Base-by-base conservation (phyloP, 2,113 vertebrate species). In the Haplochromis burtoni region DNA sequence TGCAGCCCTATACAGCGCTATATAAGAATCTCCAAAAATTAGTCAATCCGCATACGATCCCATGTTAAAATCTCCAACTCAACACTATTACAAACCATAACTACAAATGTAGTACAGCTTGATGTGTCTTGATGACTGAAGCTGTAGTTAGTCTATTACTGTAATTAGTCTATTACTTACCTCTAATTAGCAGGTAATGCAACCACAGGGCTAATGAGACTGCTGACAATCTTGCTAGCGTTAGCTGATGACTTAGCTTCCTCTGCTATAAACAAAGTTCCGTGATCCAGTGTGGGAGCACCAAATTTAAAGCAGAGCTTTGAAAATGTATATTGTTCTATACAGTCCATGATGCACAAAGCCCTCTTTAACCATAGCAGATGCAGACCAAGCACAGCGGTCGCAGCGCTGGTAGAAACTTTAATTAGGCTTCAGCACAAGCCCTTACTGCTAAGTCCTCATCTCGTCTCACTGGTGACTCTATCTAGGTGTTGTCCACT, bases 401-500 rank as follows among this genome's bases (percentile, higher is more conserved):
- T 21, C 29, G 38, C 29, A 31, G 57, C 55, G 19, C 16, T 68
- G 55, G 38, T 10, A 33, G 29, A 54, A 2, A 54, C 16, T 61
- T 83, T 81, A 84, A 91, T 91, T 91, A 81, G 86, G 54, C 88
- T 76, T 85, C 63, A 84, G 63, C 42, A 49, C 63, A 31, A 53
- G 80, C 82, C 83, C 84, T 88, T 59, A 87, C 19, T 2, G 49
- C 81, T 79, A 54, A 79, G 57, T 85, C 87, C 88, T 84, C 82
- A 47, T 42, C 40, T 54, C 7, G 2, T 55, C 76, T 89, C 9
- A 8, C 61, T 26, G 55, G 71, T 11, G 21, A 76, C 83, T 88
- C 82, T 88, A 80, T 88, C 82, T 61, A 24, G 61, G 31, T 49
- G 78, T 85, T 89, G 90, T 89, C 91, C 86, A 53, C 87, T 91